Evolutionary conservation across 2,797 vertebrate genomes (phyloP), one percentile per base, ranked within the genome.

Genomic region (Holocentrus rufus): DNA sequence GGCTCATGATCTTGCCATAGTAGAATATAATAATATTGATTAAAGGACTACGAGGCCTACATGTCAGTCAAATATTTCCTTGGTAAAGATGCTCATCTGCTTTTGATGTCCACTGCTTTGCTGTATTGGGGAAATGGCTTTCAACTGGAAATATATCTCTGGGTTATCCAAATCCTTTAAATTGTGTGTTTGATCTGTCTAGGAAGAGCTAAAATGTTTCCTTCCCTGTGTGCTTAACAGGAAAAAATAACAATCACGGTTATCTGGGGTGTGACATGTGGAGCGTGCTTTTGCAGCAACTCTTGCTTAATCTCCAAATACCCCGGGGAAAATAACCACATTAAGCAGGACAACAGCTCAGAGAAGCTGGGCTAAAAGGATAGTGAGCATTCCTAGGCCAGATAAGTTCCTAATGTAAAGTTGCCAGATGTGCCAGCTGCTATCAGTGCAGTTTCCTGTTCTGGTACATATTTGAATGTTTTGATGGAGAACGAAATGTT

Each of bases 231-330:
- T 13, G 13, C 31, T 15, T 15, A 56, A 14, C 20, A 53, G 50
- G 20, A 17, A 56, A 55, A 30, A 47, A 20, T 15, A 49, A 49
- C 15, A 42, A 36, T 10, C 34, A 31, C 61, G 8, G 17, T 10
- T 49, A 30, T 63, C 34, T 60, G 13, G 58, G 36, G 58, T 22
- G 34, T 22, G 58, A 60, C 58, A 25, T 22, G n/a, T 27, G 65
- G 18, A 23, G 53, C 72, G 54, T 67, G 76, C 62, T 47, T 23
- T 58, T 20, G 65, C 70, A 46, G 65, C 55, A 36, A 71, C 79
- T 74, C 54, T 72, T 62, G 14, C 46, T 36, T 79, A 59, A 68
- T 68, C 39, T 67, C 50, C 67, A 44, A 76, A 55, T 67, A 54
- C 34, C 63, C 42, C 30, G 15, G 60, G 56, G 44, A 49, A 34